These are phyloP conservation scores for Tenthredo amoena DNA, from an alignment of 2,888 invertebrate genomes.

Conservation along the genomic window DNA sequence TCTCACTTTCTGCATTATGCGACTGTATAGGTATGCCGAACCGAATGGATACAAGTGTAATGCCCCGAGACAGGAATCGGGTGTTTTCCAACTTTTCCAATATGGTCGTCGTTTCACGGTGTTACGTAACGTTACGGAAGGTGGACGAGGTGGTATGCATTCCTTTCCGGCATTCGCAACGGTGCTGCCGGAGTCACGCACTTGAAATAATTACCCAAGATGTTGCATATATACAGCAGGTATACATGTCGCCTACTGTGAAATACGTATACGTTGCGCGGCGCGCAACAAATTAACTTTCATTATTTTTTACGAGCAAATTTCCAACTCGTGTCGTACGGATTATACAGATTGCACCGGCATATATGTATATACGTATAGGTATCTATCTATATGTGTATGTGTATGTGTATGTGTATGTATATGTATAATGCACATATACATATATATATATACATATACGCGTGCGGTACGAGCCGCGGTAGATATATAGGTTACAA, in stretches of 20 bases:
- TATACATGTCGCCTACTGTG: too few relatives aligned
- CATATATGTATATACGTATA: too few relatives aligned
- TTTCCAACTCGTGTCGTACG: background rate
- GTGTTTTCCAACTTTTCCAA: background rate
- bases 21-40: background rate
- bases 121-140: background rate
- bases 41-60: background rate
- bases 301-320: background rate
- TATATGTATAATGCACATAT: too few relatives aligned
- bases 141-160: background rate
- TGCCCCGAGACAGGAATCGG: background rate
- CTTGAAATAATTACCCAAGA: constrained; percentile 8
- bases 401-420: too few relatives aligned
- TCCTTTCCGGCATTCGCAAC: background rate
- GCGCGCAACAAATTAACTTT: constrained; percentile 1
- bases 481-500: background rate
- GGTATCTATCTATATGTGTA: too few relatives aligned
- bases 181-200: constrained; percentile 2
- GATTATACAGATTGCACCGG: background rate
- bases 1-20: background rate
- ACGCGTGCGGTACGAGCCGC: background rate
- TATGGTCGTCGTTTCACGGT: background rate
- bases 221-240: too few relatives aligned
- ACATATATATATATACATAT: background rate
- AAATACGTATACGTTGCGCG: background rate